Evolutionary conservation across 2,797 vertebrate genomes (phyloP).

Genomic region (Semaprochilodus insignis): DNA sequence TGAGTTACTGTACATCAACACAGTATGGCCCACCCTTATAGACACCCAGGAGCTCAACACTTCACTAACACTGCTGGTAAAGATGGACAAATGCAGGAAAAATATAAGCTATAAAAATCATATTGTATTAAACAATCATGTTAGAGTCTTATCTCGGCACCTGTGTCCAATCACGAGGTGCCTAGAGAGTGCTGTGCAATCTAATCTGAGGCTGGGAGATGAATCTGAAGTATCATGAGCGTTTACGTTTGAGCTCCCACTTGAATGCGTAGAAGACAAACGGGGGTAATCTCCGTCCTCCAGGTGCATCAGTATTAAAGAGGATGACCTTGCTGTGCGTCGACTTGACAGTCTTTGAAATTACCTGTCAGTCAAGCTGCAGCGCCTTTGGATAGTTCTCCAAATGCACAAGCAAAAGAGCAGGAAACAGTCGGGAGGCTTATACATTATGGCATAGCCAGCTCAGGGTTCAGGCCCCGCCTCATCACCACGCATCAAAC

Average conservation of each 20-base stretch:
- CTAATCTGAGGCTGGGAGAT: neutral
- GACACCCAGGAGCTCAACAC: no score
- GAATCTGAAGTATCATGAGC: neutral
- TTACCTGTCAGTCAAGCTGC: constrained; percentile 9
- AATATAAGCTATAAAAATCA: no score
- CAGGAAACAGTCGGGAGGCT: neutral
- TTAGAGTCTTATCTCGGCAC: no score
- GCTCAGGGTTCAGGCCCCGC: no score
- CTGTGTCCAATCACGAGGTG: neutral
- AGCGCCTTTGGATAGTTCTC: neutral
- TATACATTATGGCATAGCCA: no score
- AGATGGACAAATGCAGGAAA: neutral
- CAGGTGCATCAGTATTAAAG: neutral
- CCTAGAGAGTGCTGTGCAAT: neutral
- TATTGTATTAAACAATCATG: no score
- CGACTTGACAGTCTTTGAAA: neutral
- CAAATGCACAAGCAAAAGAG: neutral
- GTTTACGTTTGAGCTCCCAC: neutral
- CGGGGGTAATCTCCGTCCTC: neutral
- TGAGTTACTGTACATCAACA: no score
- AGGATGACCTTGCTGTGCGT: neutral
- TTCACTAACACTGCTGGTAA: no score
- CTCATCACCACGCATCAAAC: no score
- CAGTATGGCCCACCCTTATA: no score
- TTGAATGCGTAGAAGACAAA: neutral